Percentiles rank a stretch among this genome's conserved stretches.
These are phyloP conservation scores for Neomicropteryx cornuta DNA, from an alignment of 1,140 invertebrate genomes.

Conservation along the genomic window DNA sequence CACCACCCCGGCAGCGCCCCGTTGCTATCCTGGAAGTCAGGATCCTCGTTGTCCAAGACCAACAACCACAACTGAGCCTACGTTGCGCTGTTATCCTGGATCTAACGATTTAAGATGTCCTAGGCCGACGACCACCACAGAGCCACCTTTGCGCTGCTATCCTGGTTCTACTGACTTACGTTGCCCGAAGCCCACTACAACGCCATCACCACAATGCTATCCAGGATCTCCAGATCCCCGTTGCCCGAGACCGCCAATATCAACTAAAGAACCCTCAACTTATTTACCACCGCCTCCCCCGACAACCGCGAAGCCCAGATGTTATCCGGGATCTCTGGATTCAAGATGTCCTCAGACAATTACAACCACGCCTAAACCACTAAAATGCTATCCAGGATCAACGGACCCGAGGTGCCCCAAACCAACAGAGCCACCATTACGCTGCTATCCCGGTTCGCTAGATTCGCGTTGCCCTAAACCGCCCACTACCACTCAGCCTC, in stretches of 20 bases:
- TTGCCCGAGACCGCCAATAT: constrained; percentile 14
- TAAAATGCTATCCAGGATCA: constrained; percentile 20
- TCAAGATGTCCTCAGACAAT: constrained; percentile 29
- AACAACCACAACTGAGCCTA: constrained; percentile 11
- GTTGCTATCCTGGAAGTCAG: constrained; percentile 21
- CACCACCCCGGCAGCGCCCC: constrained; percentile 13
- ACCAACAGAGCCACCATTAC: constrained; percentile 13
- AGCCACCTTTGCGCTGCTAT: constrained; percentile 9
- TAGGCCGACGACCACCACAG: constrained; percentile 10
- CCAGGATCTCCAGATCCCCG: constrained; percentile 22
- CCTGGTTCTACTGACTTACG: constrained; percentile 27
- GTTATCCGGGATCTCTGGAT: constrained; percentile 28
- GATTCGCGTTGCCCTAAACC: constrained; percentile 19
- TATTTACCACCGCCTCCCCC: constrained; percentile 12
- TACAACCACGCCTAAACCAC: constrained; percentile 13
- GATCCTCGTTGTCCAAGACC: constrained; percentile 17
- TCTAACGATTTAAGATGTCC: constrained; percentile 22
- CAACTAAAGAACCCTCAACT: too few relatives aligned
- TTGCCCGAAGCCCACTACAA: constrained; percentile 17
- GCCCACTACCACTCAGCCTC: constrained; percentile 11
- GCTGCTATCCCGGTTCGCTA: constrained; percentile 12
- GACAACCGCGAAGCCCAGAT: constrained; percentile 17
- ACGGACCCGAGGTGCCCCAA: constrained; percentile 29
- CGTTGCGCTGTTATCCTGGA: constrained; percentile 20
- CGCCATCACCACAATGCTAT: constrained; percentile 11